Evolutionary conservation across 2,888 invertebrate species (phyloP).

Genomic region (Rhingia rostrata): DNA sequence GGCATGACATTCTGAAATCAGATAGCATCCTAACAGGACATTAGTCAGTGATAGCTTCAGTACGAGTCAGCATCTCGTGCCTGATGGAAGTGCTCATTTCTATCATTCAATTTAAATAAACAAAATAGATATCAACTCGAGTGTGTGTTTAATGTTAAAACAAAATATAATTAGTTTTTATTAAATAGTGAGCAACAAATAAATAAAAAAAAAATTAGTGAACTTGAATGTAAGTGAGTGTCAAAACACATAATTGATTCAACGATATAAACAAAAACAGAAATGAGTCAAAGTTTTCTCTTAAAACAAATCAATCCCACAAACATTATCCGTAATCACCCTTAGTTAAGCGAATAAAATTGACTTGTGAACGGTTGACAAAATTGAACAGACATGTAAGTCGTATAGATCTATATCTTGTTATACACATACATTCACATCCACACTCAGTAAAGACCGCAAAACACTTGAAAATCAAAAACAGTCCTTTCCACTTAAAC

Average conservation of each 20-base stretch:
- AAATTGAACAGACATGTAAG: constrained; percentile 50
- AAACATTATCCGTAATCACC: constrained; percentile 10
- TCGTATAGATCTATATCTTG: constrained; percentile 1
- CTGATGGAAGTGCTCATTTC: constrained; percentile 82
- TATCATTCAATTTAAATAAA: constrained; percentile 49
- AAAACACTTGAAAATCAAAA: constrained; percentile 61
- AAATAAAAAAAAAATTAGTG: constrained; percentile 32
- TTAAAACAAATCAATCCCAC: constrained; percentile 5
- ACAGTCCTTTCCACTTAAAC: constrained; percentile 68
- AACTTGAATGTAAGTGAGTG: constrained; percentile 63
- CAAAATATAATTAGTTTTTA: background rate
- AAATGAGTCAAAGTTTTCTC: constrained; percentile 44
- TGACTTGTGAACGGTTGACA: constrained; percentile 36
- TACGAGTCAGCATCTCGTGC: constrained; percentile 84
- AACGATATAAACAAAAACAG: constrained; percentile 1
- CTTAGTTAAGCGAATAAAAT: constrained; percentile 30
- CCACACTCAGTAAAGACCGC: constrained; percentile 33
- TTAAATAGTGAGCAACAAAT: constrained; percentile 19
- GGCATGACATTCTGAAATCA: constrained; percentile 75
- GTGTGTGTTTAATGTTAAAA: background rate
- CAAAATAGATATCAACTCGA: constrained; percentile 8
- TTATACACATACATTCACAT: background rate
- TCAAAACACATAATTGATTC: constrained; percentile 8
- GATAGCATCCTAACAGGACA: constrained; percentile 76
- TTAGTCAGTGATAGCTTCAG: constrained; percentile 80